Base-by-base conservation (phyloP, 2,113 vertebrate species). In the Lichenostomus cassidix region DNA sequence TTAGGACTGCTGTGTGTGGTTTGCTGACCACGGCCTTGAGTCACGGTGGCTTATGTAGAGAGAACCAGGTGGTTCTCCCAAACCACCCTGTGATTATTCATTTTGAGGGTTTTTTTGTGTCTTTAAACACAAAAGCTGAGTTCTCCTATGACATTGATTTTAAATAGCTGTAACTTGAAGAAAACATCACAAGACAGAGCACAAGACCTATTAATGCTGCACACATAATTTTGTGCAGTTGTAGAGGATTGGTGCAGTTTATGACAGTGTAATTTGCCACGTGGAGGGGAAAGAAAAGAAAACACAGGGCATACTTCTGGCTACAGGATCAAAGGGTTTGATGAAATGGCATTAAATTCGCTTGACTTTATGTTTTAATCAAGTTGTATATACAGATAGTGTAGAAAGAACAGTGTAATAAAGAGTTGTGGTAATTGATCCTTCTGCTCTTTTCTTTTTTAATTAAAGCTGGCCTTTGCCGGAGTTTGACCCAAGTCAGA, bases 401-500 rank as follows among this genome's bases (percentile, higher is more conserved):
- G 44, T 53, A 83, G 53, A 52, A 93, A 52, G 76, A 78, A 13
- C 23, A 58, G 56, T 37, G 63, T 50, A 46, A 80, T 68, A 59
- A 50, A 33, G 82, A 46, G 29, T 29, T 59, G 89, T 82, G 50
- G 64, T 97, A 92, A 96, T 91, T 68, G 58, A 90, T 93, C 46
- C 76, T 70, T 71, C 22, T 96, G 65, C 77, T 86, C 95, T 95
- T 96, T 44, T 89, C 23, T 95, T 94, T 92, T 92, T 81, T 75
- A 70, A 91, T 96, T 97, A 53, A 76, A 99, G 99, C 98, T 99
- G 99, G 99, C 98, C 99, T 78, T 97, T 98, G 89, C 98, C 99
- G 41, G 99, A 99, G 97, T 98, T 99, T 98, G 99, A 99, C 94
- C 98, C 99, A 78, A 98, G 98, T 95, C 99, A 99, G 94, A 99